A percentile compares a stretch with the other conserved stretches of the same genome.
phyloP scores from a whole-genome alignment of 2,888 invertebrate genomes.

The Aspidapion aeneum region DNA sequence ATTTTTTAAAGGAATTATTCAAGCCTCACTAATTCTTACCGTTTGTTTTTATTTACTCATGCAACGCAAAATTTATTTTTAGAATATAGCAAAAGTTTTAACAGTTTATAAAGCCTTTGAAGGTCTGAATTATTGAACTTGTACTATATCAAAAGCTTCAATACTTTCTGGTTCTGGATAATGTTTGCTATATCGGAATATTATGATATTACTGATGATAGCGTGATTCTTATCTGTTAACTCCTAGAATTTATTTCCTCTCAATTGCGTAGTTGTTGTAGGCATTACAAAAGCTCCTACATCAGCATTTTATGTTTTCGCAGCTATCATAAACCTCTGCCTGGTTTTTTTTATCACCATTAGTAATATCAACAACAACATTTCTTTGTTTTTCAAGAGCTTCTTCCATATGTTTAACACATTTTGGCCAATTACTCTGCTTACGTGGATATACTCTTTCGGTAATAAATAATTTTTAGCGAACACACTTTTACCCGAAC shows the following conservation, averaged over 20 bases:
- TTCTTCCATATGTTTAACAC: constrained; percentile 64
- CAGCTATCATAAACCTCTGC: constrained; percentile 67
- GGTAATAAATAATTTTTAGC: constrained; percentile 63
- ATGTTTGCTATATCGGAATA: constrained; percentile 78
- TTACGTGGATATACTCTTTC: constrained; percentile 69
- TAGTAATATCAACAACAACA: constrained; percentile 92
- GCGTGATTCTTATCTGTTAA: constrained; percentile 70
- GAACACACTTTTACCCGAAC: constrained; percentile 86
- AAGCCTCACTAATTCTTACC: too few relatives aligned
- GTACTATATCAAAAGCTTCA: constrained; percentile 84
- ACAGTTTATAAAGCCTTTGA: constrained; percentile 75
- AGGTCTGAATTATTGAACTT: constrained; percentile 63
- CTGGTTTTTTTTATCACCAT: constrained; percentile 77
- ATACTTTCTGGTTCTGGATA: constrained; percentile 66
- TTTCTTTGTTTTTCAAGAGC: constrained; percentile 55
- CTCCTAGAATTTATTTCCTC: constrained; percentile 83
- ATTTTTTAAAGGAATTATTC: too few relatives aligned
- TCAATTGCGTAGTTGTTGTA: constrained; percentile 65
- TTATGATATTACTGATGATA: constrained; percentile 77
- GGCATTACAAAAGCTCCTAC: constrained; percentile 82
- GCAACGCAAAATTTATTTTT: too few relatives aligned
- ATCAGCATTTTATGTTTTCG: constrained; percentile 58
- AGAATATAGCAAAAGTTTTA: too few relatives aligned
- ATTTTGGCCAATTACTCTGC: constrained; percentile 83
- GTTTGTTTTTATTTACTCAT: too few relatives aligned